Base-by-base conservation (phyloP, 30 jellyfish, hydroid and myxozoan genomes). In the Aurelia coerulea region DNA sequence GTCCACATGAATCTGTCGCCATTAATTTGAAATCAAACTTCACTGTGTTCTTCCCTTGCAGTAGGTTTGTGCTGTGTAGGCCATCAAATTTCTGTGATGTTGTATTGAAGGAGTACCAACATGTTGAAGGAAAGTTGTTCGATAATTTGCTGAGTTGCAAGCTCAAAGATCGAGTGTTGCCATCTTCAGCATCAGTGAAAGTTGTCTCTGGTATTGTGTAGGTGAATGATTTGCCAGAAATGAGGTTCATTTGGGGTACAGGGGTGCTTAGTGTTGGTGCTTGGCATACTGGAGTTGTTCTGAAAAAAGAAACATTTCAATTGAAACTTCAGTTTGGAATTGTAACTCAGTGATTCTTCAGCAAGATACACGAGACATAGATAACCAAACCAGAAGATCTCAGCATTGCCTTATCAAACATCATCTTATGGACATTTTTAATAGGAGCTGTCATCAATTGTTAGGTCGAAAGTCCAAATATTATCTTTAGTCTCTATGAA, bases 181-280 rank as follows among this genome's bases (percentile, higher is more conserved):
- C 96, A 64, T 80, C 96, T 87, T 87, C 80, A n/a, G 82, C 69
- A 35, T 75, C 83, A 65, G 68, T 35, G 62, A 87, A 87, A 8
- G 85, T 65, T 32, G 33, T 10, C 1, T 52, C 83, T 5, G 96
- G 96, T 49, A 87, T 87, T 19, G 23, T 37, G 59, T 23, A 87
- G 5, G 68, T 17, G 64, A 75, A 35, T 0, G 68, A 31, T 29
- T 52, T 68, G 68, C 96, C 96, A 77, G 90, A 85, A 52, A 58
- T 53, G 42, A 76, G 17, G 17, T 23, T 23, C 16, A 68, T 35
- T 3, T 59, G 37, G 35, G 79, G 85, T 19, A 29, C 54, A 7
- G 90, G 80, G 12, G 5, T 10, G 42, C n/a, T 66, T 8, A 76
- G 34, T 10, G 16, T 4, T 15, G 96, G 96, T 5, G 63, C 31